Conservation (phyloP, 2,888 invertebrate genomes). For the Patella ulyssiponensis region DNA sequence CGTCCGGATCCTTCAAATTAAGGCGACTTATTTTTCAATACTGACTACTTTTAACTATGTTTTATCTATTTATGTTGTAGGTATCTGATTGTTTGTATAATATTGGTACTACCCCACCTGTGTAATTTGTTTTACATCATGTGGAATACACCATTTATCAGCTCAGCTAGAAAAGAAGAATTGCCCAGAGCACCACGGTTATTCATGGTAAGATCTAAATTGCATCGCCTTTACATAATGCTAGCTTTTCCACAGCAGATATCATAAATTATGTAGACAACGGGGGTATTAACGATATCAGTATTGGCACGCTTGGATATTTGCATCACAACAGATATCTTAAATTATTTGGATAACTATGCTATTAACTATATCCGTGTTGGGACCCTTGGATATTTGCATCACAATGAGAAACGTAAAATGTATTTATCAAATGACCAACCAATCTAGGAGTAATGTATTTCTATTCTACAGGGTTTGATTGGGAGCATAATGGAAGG, state of each 20-base stretch:
- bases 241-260: no score
- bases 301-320: no score
- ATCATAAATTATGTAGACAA: no score
- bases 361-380: no score
- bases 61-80: slow-evolving; percentile 23
- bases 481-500: slow-evolving; percentile 44
- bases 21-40: background rate
- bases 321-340: no score
- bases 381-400: background rate
- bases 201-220: slow-evolving; percentile 22
- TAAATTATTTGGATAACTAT: no score
- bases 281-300: no score
- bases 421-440: background rate
- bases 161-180: slow-evolving; percentile 21
- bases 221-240: background rate
- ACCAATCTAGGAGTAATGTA: background rate
- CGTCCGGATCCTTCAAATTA: background rate
- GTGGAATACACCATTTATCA: slow-evolving; percentile 48
- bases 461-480: slow-evolving; percentile 39
- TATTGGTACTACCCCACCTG: slow-evolving; percentile 37
- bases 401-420: no score
- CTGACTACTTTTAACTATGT: background rate
- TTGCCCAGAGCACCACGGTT: slow-evolving; percentile 28
- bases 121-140: slow-evolving; percentile 35
- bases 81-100: slow-evolving; percentile 37